Evolutionary conservation across 2,888 invertebrate species (phyloP), one percentile per base, ranked within the genome.

Genomic region (Scaptomyza caliginosa): DNA sequence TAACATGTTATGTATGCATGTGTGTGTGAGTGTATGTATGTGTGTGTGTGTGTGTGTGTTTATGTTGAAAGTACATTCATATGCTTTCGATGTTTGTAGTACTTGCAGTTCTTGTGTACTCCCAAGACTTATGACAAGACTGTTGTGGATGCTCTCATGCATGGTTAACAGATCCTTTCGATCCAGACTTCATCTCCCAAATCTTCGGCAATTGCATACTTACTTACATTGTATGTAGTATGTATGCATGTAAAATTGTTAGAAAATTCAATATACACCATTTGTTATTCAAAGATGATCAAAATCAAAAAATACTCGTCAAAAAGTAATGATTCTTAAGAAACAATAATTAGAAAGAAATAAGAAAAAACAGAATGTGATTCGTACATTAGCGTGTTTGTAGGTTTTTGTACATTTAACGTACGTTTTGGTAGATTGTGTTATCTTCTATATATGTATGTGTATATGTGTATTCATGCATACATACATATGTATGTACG

Each of bases 191-290:
- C 57, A 8, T 21, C 24, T n/a, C 10, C 10, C 21, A 26, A 32
- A 4, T 62, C 23, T 23, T 63, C 48, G 36, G 32, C 57, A 57
- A 17, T 55, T 13, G 40, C 46, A 74, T 70, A 71, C 56, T 69
- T 69, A 69, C 62, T 32, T 45, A 55, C 34, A 38, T 34, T 34
- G n/a, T n/a, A n/a, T n/a, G n/a, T n/a, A n/a, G 43, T 40, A 43
- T 43, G 36, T 50, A 48, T 40, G 50, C 26, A 46, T 46, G 46
- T 46, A 46, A 30, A 46, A 46, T 45, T 17, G 45, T 45, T n/a
- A 30, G 30, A 45, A n/a, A 45, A 45, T n/a, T n/a, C 4, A 30
- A n/a, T 30, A 3, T 28, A 6, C 2, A 5, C 4, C n/a, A 30
- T 13, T 7, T 16, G 0, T 34, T 5, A 32, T 32, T 24, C 24